Evolutionary conservation across 2,113 vertebrate species (phyloP).

Genomic region (Loxodonta africana): DNA sequence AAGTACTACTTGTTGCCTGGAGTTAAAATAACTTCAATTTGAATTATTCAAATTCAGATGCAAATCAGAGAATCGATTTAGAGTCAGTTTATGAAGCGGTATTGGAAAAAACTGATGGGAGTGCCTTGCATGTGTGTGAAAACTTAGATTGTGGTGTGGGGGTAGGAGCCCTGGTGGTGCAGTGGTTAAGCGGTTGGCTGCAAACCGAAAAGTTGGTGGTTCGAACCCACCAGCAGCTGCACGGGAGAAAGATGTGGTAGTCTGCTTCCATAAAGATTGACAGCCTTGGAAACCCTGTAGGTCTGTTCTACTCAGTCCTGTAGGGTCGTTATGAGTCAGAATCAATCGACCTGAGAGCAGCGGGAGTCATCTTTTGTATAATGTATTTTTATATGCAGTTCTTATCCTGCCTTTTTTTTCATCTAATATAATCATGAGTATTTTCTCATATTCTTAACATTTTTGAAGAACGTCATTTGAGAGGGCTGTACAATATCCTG

Average conservation of each 20-base stretch:
- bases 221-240: background rate
- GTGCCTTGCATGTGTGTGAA: background rate
- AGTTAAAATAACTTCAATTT: slow-evolving; percentile 51
- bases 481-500: background rate
- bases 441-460: background rate
- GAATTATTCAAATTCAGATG: slow-evolving; percentile 14
- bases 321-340: background rate
- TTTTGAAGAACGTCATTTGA: background rate
- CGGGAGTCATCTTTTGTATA: background rate
- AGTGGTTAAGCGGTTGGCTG: background rate
- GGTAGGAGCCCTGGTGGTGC: background rate
- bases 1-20: slow-evolving; percentile 40
- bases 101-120: background rate
- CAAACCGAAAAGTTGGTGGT: background rate
- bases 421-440: background rate
- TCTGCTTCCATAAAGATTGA: background rate
- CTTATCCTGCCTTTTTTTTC: background rate
- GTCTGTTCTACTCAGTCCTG: too few relatives aligned
- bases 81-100: background rate
- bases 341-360: too few relatives aligned
- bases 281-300: background rate
- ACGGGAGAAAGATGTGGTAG: background rate
- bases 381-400: background rate
- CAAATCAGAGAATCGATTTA: background rate
- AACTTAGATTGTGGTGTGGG: background rate